These are phyloP conservation scores for Sarcophaga peregrina DNA, from an alignment of 1,140 invertebrate species.

Conservation along the genomic window DNA sequence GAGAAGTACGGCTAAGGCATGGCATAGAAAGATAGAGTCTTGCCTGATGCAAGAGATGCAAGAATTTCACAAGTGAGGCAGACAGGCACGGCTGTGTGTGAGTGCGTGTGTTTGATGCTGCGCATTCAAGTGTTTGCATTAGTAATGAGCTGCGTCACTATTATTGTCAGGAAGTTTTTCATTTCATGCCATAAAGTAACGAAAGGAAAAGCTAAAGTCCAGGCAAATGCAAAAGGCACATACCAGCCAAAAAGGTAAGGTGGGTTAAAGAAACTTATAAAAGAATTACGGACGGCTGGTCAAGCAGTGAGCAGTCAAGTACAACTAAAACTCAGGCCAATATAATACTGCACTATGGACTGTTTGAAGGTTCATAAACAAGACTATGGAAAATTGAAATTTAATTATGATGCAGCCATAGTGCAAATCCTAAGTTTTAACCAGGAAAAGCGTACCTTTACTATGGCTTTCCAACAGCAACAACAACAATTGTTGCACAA, in stretches of 20 bases:
- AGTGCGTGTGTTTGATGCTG: background rate
- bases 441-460: no score
- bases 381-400: background rate
- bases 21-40: background rate
- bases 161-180: conserved; percentile 42
- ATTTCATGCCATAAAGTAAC: conserved; percentile 25
- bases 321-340: background rate
- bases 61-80: background rate
- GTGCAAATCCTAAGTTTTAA: no score
- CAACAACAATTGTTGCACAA: background rate
- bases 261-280: background rate
- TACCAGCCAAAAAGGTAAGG: background rate
- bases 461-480: background rate
- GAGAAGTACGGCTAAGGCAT: background rate
- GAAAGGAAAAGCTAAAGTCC: background rate
- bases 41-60: background rate
- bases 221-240: no score
- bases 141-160: conserved; percentile 40
- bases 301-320: background rate
- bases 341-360: background rate
- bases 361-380: background rate
- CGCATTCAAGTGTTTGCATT: conserved; percentile 38
- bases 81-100: background rate
- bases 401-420: no score
- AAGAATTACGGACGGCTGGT: background rate